Conservation (phyloP, 64 coral and sea anemone species). For the Montipora efflorescens region DNA sequence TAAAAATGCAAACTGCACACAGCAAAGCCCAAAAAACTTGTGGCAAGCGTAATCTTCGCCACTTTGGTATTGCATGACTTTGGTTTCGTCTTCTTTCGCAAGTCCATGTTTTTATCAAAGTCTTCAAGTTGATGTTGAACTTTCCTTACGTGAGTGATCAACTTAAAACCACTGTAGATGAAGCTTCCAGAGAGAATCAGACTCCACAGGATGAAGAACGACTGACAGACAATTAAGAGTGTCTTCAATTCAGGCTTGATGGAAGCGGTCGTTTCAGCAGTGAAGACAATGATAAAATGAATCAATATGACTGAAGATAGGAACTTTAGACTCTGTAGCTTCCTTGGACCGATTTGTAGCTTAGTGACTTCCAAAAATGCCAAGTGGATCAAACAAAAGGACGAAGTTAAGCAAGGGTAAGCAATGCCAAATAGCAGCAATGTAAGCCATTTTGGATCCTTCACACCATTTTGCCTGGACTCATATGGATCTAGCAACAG, state of each 20-base stretch:
- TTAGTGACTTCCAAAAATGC: conserved; percentile 76
- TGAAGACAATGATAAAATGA: conserved; percentile 60
- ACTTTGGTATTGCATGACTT: conserved; percentile 49
- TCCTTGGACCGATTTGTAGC: conserved; percentile 39
- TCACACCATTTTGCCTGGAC: conserved; percentile 64
- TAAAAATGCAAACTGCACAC: conserved; percentile 71
- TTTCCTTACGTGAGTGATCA: conserved; percentile 12
- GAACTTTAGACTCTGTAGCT: conserved; percentile 29
- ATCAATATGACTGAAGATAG: conserved; percentile 31
- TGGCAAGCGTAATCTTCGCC: conserved; percentile 55
- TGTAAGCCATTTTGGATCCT: conserved; percentile 39
- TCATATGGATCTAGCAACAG: conserved; percentile 59
- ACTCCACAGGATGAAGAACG: conserved; percentile 76
- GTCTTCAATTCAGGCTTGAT: conserved; percentile 29
- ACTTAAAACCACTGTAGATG: conserved; percentile 72
- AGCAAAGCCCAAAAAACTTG: conserved; percentile 41
- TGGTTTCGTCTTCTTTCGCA: background rate
- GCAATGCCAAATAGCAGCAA: conserved; percentile 46
- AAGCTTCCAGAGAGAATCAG: conserved; percentile 53
- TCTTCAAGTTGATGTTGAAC: conserved; percentile 25
- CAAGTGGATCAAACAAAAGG: conserved; percentile 69
- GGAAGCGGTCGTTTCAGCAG: conserved; percentile 18
- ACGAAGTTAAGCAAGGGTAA: conserved; percentile 69
- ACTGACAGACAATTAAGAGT: conserved; percentile 69
- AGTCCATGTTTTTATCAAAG: background rate